Conservation (phyloP, 2,113 vertebrate species). For the Mustelus asterias region DNA sequence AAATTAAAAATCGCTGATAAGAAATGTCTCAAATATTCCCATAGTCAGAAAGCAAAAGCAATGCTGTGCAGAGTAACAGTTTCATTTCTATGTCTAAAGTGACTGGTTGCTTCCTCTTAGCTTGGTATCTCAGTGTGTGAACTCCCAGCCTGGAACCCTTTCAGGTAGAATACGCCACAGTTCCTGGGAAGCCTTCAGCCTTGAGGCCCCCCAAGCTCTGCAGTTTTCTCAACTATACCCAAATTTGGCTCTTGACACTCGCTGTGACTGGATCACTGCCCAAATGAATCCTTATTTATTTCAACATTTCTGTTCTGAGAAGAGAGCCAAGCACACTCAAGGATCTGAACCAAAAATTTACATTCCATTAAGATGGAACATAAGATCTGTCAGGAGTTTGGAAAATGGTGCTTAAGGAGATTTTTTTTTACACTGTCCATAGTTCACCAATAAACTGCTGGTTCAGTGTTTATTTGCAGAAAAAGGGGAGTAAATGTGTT, state of each 20-base stretch:
- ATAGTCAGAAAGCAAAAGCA: neutral
- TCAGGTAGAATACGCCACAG: neutral
- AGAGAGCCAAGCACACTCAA: slow-evolving; percentile 37
- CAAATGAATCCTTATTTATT: slow-evolving; percentile 62
- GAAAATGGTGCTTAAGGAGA: neutral
- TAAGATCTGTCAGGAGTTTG: neutral
- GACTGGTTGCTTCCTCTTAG: neutral
- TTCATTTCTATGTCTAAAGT: neutral
- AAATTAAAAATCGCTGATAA: neutral
- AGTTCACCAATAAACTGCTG: neutral
- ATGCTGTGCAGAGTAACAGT: neutral
- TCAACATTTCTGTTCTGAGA: slow-evolving; percentile 53
- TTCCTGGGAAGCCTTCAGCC: neutral
- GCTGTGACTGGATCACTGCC: slow-evolving; percentile 52
- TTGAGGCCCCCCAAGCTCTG: slow-evolving; percentile 38
- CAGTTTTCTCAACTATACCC: slow-evolving; percentile 58
- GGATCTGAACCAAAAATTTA: neutral
- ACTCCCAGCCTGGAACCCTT: neutral
- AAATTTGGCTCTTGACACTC: slow-evolving; percentile 46
- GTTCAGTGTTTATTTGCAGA: neutral
- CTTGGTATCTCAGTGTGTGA: neutral
- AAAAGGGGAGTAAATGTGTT: neutral
- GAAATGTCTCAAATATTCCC: neutral
- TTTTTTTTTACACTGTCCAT: neutral
- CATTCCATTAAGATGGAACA: neutral